Percentiles rank a stretch among this genome's conserved stretches.
phyloP scores from a whole-genome alignment of 2,797 vertebrate genomes.

The Cryptoprocta ferox region DNA sequence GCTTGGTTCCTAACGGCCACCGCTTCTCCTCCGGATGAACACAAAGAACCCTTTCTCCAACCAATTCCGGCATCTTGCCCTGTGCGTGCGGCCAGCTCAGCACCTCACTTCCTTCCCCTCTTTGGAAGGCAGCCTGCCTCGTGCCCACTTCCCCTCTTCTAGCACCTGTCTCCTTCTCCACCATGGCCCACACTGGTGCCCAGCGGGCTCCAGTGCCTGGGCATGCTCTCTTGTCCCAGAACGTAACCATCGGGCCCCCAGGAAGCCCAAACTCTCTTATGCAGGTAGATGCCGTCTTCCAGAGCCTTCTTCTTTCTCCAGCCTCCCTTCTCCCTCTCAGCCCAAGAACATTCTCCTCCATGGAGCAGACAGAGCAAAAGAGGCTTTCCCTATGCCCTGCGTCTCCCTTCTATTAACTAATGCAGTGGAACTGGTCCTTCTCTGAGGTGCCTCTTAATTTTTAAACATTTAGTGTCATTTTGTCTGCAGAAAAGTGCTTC shows the following conservation, averaged over 20 bases:
- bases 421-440: not conserved
- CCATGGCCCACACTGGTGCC: rapidly evolving
- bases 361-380: too few relatives aligned
- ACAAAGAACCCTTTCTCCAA: not conserved
- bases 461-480: not conserved
- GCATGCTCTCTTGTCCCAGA: not conserved
- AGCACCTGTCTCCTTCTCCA: not conserved
- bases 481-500: not conserved
- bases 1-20: not conserved
- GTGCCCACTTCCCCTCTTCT: not conserved
- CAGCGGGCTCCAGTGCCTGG: rapidly evolving
- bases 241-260: not conserved
- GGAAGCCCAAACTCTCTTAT: not conserved
- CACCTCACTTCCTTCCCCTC: too few relatives aligned
- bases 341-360: not conserved
- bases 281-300: not conserved
- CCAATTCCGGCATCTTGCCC: not conserved
- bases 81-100: rapidly evolving
- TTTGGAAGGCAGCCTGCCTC: rapidly evolving
- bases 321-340: not conserved
- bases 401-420: rapidly evolving
- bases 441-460: not conserved
- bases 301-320: not conserved
- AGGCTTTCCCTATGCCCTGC: rapidly evolving
- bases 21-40: not conserved